phyloP scores from a whole-genome alignment of 2,797 vertebrate species.

The Fringilla coelebs region DNA sequence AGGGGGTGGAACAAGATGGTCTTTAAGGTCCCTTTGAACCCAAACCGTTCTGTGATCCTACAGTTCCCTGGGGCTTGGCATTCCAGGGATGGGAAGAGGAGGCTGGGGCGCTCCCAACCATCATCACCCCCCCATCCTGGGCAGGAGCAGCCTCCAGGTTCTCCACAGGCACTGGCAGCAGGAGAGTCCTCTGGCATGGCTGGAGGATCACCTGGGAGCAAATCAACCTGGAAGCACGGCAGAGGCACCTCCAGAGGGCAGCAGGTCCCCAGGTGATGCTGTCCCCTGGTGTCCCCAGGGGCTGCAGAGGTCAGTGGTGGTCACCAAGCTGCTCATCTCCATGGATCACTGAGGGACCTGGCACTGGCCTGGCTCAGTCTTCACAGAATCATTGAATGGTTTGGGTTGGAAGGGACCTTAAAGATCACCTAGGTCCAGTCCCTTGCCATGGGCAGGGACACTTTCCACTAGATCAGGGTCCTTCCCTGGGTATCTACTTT shows the following conservation, averaged over 20 bases:
- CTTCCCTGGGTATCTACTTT: neutral
- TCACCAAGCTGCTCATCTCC: neutral
- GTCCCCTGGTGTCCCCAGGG: neutral
- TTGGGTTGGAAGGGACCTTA: neutral
- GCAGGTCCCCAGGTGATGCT: conserved; percentile 12
- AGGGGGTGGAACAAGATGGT: accelerated
- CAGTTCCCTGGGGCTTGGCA: neutral
- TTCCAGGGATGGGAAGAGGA: neutral
- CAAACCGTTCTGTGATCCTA: neutral
- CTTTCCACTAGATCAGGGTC: neutral
- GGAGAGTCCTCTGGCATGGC: accelerated
- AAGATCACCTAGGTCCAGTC: neutral
- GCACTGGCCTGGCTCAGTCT: neutral
- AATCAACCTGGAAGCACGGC: neutral
- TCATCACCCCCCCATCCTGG: neutral
- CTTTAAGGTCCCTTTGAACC: neutral
- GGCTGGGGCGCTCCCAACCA: neutral
- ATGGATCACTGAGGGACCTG: neutral
- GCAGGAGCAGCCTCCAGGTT: neutral
- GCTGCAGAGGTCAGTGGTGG: neutral
- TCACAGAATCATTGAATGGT: neutral
- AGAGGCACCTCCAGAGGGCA: conserved; percentile 47
- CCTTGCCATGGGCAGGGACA: neutral
- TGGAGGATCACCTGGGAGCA: neutral
- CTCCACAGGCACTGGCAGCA: neutral